Evolutionary conservation across 2,797 vertebrate species (phyloP).

Genomic region (Echiichthys vipera): DNA sequence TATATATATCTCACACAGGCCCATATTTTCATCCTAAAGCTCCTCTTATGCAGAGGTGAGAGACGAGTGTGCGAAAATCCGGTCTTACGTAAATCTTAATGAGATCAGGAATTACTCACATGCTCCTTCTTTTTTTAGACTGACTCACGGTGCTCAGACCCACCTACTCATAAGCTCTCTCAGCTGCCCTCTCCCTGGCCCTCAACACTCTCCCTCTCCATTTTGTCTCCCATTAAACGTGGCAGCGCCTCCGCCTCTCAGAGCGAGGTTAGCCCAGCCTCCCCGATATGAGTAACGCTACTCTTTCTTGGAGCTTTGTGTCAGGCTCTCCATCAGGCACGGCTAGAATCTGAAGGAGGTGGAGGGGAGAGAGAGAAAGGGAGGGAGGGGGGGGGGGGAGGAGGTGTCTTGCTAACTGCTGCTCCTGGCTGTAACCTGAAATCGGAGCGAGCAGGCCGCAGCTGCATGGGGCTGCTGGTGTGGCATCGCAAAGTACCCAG

Average conservation of each 20-base stretch:
- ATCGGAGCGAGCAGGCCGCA: conserved; percentile 35
- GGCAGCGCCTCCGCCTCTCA: conserved; percentile 36
- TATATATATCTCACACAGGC: too few relatives aligned
- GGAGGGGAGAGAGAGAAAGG: neutral
- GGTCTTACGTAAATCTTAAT: conserved; percentile 44
- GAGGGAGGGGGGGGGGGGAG: neutral
- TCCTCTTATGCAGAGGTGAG: neutral
- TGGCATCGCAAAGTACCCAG: conserved; percentile 26
- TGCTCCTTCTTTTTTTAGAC: conserved; percentile 16
- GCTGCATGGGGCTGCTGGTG: conserved; percentile 34
- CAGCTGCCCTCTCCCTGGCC: conserved; percentile 52
- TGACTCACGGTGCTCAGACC: conserved; percentile 57
- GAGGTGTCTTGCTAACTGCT: conserved; percentile 29
- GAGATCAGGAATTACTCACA: conserved; percentile 52
- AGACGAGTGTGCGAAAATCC: neutral
- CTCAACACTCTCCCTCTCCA: conserved; percentile 52
- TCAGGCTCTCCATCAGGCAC: conserved; percentile 31
- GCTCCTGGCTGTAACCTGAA: conserved; percentile 41
- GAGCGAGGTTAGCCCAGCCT: conserved; percentile 34
- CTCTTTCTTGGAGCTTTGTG: conserved; percentile 39
- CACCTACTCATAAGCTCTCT: conserved; percentile 57
- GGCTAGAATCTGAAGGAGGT: conserved; percentile 24
- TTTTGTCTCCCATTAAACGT: conserved; percentile 58
- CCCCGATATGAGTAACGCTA: conserved; percentile 1
- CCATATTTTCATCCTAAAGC: neutral